Evolutionary conservation across 2,888 invertebrate species (phyloP), one percentile per base, ranked within the genome.

Genomic region (Philaethria dido): DNA sequence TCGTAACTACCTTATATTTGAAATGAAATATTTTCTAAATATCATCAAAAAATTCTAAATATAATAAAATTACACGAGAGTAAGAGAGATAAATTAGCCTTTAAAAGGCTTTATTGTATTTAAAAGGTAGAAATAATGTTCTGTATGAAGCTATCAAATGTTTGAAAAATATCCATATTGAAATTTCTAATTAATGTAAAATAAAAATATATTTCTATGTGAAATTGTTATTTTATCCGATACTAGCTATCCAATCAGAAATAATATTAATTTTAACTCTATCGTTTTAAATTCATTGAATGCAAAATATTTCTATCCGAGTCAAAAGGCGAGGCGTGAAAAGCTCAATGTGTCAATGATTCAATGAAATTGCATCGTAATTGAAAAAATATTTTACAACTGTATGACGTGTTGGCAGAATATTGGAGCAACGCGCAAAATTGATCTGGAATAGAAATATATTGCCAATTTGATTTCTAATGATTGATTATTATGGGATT

Each of bases 291-390:
- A 50, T 29, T 48, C 48, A 64, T 64, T 20, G 48, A 59, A 64
- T 18, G 18, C 42, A 65, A 50, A 59, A 59, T 65, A 65, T 59
- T 65, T 65, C 72, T 74, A 79, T 81, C 82, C 33, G 33, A 52
- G 64, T 68, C 60, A 52, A 76, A 72, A 76, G 47, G 13, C 60
- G 64, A 64, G 59, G 64, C 64, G 64, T 60, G 64, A 60, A 68
- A 68, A 55, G 57, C 52, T 64, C 59, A 54, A 39, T 48, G 44
- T 64, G 52, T 59, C 67, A 68, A 52, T 60, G 64, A 68, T 68
- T 68, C 67, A 54, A 63, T 22, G 42, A 64, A 59, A 64, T 64
- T 59, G 48, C 59, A 64, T 62, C 57, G 62, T 62, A 66, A 65
- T 65, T 45, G 62, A 66, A 66, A 62, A 68, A 66, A 62, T 65